These are phyloP conservation scores for Lepidotrigona ventralis DNA, from an alignment of 1,140 invertebrate species.

Conservation along the genomic window DNA sequence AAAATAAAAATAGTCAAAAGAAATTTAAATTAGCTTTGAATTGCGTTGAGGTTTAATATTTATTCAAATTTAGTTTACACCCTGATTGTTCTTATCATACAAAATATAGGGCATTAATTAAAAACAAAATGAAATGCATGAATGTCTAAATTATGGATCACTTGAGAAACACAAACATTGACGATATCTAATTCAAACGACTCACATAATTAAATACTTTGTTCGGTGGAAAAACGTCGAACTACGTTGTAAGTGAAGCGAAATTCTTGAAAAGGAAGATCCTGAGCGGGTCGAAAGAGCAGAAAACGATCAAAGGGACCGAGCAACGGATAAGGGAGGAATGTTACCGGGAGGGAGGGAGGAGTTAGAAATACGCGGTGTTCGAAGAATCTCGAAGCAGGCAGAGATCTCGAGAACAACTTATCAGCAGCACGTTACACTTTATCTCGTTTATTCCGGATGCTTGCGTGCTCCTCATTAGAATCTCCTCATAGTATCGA, in stretches of 20 bases:
- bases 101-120: too few relatives aligned
- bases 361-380: not conserved
- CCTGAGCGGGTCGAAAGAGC: too few relatives aligned
- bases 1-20: too few relatives aligned
- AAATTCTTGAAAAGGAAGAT: not conserved
- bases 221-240: not conserved
- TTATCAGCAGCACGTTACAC: not conserved
- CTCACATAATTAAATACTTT: not conserved
- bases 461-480: not conserved
- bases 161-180: not conserved
- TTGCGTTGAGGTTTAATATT: not conserved
- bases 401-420: too few relatives aligned
- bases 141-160: not conserved
- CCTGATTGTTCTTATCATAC: not conserved
- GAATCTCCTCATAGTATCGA: slow-evolving; percentile 1
- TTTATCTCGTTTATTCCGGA: not conserved
- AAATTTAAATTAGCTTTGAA: not conserved
- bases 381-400: not conserved
- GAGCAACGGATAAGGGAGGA: not conserved
- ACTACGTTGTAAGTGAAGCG: not conserved
- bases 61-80: not conserved
- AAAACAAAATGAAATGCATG: not conserved
- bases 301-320: too few relatives aligned
- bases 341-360: too few relatives aligned
- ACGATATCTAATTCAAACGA: too few relatives aligned